Percentiles rank a stretch among this genome's conserved stretches.
Conservation (phyloP, 2,888 invertebrate genomes). For the Stenodera caucasica region DNA sequence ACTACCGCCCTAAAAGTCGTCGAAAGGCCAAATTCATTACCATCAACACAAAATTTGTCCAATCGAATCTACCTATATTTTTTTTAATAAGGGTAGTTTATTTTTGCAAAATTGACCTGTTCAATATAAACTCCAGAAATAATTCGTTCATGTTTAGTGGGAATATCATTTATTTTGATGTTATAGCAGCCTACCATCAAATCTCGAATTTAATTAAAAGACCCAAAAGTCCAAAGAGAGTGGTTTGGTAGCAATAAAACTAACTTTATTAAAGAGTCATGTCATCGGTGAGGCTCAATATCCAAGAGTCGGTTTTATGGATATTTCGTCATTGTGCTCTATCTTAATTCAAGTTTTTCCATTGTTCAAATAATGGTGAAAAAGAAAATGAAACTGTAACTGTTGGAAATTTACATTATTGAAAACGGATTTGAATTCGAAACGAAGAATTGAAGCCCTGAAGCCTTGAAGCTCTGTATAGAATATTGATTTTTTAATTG, state of each 20-base stretch:
- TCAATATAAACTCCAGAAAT: conserved; percentile 7
- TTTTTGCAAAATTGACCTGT: conserved; percentile 13
- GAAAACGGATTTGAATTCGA: no score
- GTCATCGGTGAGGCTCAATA: neutral
- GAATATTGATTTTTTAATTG: no score
- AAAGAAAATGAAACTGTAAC: neutral
- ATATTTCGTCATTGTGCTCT: neutral
- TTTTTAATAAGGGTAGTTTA: conserved; percentile 11
- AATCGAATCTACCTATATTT: no score
- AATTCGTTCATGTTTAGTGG: conserved; percentile 15
- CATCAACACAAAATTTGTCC: no score
- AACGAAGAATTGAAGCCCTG: no score
- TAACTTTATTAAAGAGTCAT: conserved; percentile 7
- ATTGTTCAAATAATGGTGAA: neutral
- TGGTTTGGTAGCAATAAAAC: neutral
- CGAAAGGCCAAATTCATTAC: conserved; percentile 1
- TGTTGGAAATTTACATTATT: no score
- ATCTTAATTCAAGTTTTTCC: neutral
- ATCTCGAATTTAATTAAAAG: conserved; percentile 19
- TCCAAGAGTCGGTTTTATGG: neutral
- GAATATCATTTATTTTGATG: conserved; percentile 3
- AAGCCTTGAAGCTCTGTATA: no score
- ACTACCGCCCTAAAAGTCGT: neutral
- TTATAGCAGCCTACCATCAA: conserved; percentile 7
- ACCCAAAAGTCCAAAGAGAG: neutral